Conservation (phyloP, 2,888 invertebrate species). For the Julus scanicus region DNA sequence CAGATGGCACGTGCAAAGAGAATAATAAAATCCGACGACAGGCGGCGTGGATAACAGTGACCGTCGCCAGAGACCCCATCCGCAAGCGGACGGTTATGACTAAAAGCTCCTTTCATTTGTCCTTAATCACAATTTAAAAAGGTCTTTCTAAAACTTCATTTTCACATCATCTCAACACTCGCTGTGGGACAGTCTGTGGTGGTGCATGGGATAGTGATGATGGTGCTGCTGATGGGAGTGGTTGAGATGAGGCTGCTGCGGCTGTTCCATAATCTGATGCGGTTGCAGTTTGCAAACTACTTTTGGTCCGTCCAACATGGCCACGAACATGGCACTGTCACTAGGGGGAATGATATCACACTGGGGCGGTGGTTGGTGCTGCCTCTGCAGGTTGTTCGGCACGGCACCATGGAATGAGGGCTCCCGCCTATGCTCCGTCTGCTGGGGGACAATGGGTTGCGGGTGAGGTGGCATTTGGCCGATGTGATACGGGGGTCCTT, state of each 20-base stretch:
- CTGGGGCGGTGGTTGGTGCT: constrained; percentile 53
- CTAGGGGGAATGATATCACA: constrained; percentile 56
- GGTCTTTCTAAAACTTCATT: constrained; percentile 8
- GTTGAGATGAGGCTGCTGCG: constrained; percentile 54
- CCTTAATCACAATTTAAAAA: constrained; percentile 41
- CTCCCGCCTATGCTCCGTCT: constrained; percentile 63
- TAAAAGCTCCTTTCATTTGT: constrained; percentile 34
- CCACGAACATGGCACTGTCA: constrained; percentile 69
- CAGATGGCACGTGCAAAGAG: constrained; percentile 55
- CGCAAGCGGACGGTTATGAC: constrained; percentile 27
- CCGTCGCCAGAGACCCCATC: constrained; percentile 39
- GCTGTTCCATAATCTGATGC: constrained; percentile 44
- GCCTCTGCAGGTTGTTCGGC: constrained; percentile 51
- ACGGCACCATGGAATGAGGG: constrained; percentile 63
- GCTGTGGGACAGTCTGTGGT: constrained; percentile 55
- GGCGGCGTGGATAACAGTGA: constrained; percentile 17
- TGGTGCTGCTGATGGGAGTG: constrained; percentile 53
- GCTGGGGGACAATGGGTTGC: constrained; percentile 65
- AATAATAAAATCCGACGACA: constrained; percentile 48
- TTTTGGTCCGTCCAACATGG: constrained; percentile 85
- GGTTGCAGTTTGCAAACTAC: constrained; percentile 88
- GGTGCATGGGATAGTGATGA: background rate
- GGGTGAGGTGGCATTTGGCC: constrained; percentile 62
- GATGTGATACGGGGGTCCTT: constrained; percentile 52
- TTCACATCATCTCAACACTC: constrained; percentile 49